These are phyloP conservation scores for Drosophila silvestris DNA, from an alignment of 2,888 invertebrate genomes.

Conservation along the genomic window DNA sequence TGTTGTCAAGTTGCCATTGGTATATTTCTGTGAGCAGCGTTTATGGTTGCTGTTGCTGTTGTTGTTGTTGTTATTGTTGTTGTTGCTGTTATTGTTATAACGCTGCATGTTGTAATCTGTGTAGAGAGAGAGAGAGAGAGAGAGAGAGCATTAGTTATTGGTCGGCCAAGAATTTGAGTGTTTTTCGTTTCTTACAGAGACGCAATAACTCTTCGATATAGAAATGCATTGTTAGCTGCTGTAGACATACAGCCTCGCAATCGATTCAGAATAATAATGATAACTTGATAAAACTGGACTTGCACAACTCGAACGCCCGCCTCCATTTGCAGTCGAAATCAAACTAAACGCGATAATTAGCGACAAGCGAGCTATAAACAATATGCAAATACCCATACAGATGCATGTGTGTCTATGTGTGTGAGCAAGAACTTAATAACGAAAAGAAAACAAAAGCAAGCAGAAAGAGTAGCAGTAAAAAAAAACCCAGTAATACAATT, in stretches of 20 bases:
- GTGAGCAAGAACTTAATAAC: neutral
- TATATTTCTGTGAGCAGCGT: conserved; percentile 51
- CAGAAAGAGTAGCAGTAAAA: neutral
- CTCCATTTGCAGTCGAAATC: conserved; percentile 64
- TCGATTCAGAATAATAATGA: neutral
- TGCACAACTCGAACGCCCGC: conserved; percentile 35
- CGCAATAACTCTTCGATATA: conserved; percentile 49
- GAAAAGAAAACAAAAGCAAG: conserved; percentile 9
- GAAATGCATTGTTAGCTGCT: conserved; percentile 41
- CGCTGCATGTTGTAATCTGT: conserved; percentile 72
- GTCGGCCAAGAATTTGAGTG: neutral
- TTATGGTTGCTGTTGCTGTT: conserved; percentile 18
- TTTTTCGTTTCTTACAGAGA: conserved; percentile 41
- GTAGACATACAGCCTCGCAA: conserved; percentile 31
- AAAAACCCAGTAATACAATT: conserved; percentile 52
- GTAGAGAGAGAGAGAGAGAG: neutral
- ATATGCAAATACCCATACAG: conserved; percentile 16
- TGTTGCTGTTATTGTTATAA: conserved; percentile 40
- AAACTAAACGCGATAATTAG: conserved; percentile 62
- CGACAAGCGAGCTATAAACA: conserved; percentile 59
- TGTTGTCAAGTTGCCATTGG: conserved; percentile 43
- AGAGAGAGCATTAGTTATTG: neutral
- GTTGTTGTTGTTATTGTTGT: conserved; percentile 15
- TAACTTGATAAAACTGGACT: neutral
- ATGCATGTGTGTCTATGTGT: neutral